These are phyloP conservation scores for Hydractinia echinata DNA, from an alignment of 30 jellyfish, hydroid and myxozoan species.

Conservation along the genomic window DNA sequence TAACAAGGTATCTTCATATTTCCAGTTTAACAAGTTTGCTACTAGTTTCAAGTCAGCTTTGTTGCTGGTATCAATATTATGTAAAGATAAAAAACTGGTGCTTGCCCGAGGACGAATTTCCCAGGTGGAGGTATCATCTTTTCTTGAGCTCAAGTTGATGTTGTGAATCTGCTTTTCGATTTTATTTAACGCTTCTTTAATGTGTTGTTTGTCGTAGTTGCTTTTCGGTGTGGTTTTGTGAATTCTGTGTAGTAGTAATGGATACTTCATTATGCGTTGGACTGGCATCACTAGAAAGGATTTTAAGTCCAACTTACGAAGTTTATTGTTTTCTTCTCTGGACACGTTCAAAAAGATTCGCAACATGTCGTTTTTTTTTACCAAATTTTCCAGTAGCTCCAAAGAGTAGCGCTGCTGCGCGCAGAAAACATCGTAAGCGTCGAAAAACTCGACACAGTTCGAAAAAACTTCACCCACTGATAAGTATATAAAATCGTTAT, in stretches of 20 bases:
- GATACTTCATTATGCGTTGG: constrained; percentile 87
- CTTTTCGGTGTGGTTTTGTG: constrained; percentile 63
- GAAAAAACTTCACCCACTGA: constrained; percentile 75
- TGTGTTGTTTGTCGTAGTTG: constrained; percentile 44
- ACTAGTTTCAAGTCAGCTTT: constrained; percentile 25
- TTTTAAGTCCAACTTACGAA: constrained; percentile 74
- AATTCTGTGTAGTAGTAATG: constrained; percentile 58
- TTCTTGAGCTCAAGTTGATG: constrained; percentile 33
- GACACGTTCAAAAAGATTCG: constrained; percentile 68
- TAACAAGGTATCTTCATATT: constrained; percentile 59
- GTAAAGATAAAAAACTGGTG: neutral
- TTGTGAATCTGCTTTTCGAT: constrained; percentile 59
- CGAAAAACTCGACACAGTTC: constrained; percentile 72
- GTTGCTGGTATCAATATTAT: constrained; percentile 3
- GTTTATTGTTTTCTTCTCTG: constrained; percentile 61
- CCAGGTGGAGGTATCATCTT: neutral
- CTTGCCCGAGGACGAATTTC: neutral
- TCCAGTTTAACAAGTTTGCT: constrained; percentile 69
- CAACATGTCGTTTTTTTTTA: constrained; percentile 58
- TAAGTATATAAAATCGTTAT: constrained; percentile 56
- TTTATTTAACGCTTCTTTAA: constrained; percentile 51
- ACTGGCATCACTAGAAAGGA: constrained; percentile 82
- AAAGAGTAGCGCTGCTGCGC: constrained; percentile 66
- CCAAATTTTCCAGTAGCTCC: constrained; percentile 46
- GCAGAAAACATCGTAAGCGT: constrained; percentile 81